These are phyloP conservation scores for Chamaea fasciata DNA, from an alignment of 2,113 vertebrate species.

Conservation along the genomic window DNA sequence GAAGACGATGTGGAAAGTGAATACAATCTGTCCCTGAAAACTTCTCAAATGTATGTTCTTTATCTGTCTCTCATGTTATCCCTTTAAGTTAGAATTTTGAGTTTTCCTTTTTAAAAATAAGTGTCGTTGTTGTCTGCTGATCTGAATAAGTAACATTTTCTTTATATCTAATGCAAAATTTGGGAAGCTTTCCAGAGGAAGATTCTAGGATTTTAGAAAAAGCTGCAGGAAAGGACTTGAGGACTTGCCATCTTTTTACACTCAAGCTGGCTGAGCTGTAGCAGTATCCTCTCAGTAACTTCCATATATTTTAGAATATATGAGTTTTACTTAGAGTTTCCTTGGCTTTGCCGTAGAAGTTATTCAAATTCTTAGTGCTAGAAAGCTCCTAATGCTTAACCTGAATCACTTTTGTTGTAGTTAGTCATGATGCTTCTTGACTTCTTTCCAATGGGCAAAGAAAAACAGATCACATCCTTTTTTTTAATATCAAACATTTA, in stretches of 20 bases:
- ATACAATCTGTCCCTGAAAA: background rate
- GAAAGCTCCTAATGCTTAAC: background rate
- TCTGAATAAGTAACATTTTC: background rate
- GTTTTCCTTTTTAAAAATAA: background rate
- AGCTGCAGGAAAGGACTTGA: background rate
- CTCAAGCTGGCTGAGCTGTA: background rate
- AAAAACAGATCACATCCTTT: background rate
- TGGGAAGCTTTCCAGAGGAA: background rate
- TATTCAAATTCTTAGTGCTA: background rate
- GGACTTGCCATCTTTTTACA: background rate
- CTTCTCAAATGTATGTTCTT: background rate
- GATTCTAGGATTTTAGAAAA: background rate
- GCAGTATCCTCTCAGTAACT: background rate
- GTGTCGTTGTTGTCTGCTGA: background rate
- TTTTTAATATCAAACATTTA: background rate
- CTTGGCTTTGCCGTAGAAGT: background rate
- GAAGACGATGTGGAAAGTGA: background rate
- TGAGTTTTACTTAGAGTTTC: background rate
- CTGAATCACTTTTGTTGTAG: background rate
- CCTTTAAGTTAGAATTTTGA: background rate
- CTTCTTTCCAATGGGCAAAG: background rate
- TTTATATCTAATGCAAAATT: background rate
- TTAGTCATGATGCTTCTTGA: background rate
- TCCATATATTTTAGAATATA: background rate
- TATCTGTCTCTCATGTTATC: background rate